Base-by-base conservation (phyloP, 2,797 vertebrate genomes). In the Acrocephalus scirpaceus region DNA sequence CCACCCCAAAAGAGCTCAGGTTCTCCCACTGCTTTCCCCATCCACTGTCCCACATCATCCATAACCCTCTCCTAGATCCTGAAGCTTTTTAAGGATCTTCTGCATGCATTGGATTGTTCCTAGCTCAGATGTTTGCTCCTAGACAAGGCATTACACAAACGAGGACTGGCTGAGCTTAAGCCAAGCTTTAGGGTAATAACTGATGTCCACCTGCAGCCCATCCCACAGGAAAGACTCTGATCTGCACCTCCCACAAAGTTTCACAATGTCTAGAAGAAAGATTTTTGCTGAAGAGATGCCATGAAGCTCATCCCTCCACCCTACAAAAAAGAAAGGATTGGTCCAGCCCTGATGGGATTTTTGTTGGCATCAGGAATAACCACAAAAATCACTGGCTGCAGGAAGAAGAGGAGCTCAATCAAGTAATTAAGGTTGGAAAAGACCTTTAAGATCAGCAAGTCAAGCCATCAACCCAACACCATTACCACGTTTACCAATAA, bases 101-200 rank as follows among this genome's bases (percentile, higher is more conserved):
- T 32, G 16, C 13, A 34, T 8, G 30, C 22, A 11, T n/a, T 25
- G 32, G 48, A 29, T 47, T 36, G 10, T 51, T 62, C 34, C 51
- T 19, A 56, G 64, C 29, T 42, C 44, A 86, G 29, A n/a, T 36
- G 12, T 76, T 88, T 66, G 25, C 30, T 80, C 34, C 32, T 3
- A 18, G 26, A 18, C 7, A 58, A 62, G 11, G 7, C 17, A 16
- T 32, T 19, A 19, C 23, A 48, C 47, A 69, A 60, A 66, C 4
- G 11, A 34, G 0, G 1, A 32, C 6, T 0, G 3, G 14, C 6
- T 36, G 70, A 23, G 8, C 18, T 16, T 34, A 44, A 85, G 44
- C 1, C 19, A 56, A 36, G 32, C 5, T 7, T 8, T 16, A 22
- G 16, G 27, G 18, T 8, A 42, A 16, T 6, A 78, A 29, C 26